Evolutionary conservation across 2,888 invertebrate species (phyloP).

Genomic region (Amphipoea lucens): DNA sequence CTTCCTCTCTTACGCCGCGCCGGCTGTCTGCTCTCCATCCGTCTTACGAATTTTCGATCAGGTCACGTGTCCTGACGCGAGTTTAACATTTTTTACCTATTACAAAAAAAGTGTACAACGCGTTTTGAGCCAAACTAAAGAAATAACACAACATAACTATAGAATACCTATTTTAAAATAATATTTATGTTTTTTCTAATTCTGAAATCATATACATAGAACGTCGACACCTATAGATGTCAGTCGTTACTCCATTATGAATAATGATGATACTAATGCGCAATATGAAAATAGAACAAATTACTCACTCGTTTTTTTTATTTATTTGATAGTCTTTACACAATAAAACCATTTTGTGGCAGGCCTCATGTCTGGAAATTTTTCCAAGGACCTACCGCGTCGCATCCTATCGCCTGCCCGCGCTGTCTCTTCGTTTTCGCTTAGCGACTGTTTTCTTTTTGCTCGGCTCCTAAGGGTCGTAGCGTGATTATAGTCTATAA

Average conservation of each 20-base stretch:
- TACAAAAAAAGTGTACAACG: too few relatives aligned
- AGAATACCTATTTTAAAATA: constrained; percentile 11
- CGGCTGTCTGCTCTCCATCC: too few relatives aligned
- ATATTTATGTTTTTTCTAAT: neutral
- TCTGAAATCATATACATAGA: constrained; percentile 8
- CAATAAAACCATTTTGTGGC: neutral
- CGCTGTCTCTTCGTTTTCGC: neutral
- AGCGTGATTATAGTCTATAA: neutral
- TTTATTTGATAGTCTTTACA: neutral
- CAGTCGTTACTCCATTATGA: constrained; percentile 16
- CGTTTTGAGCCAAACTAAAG: neutral
- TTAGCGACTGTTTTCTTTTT: neutral
- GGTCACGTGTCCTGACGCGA: too few relatives aligned
- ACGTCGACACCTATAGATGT: constrained; percentile 25
- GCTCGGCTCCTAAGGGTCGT: neutral
- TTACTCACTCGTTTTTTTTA: neutral
- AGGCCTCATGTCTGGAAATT: neutral
- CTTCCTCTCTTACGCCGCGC: too few relatives aligned
- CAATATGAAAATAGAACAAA: neutral
- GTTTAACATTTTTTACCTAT: too few relatives aligned
- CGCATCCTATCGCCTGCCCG: neutral
- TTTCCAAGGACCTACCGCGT: neutral
- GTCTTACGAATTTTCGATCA: too few relatives aligned
- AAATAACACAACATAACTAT: neutral
- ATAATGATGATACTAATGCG: neutral